Evolutionary conservation across 2,888 invertebrate species (phyloP), one percentile per base, ranked within the genome.

Genomic region (Drosophila fungiperda): DNA sequence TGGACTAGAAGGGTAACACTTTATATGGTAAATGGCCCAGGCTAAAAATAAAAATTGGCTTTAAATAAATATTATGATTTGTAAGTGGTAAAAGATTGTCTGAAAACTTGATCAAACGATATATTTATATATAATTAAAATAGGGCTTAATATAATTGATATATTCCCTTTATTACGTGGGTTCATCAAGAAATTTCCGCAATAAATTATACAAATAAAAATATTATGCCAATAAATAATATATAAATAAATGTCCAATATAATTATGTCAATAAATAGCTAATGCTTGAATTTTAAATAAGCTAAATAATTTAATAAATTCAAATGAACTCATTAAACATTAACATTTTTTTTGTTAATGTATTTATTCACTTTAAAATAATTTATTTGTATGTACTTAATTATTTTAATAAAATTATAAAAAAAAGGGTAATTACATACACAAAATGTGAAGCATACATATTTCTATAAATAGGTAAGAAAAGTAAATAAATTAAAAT

Each of bases 1-100:
- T 77, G 55, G 58, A 40, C 20, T 9, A 50, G 42, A 26, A 50
- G 33, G n/a, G 15, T 4, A 35, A 7, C 50, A 58, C 66, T 62
- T 66, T 59, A 48, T 68, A 33, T 49, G 48, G 40, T n/a, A 20
- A 62, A 62, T 54, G 45, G 23, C n/a, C 23, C 26, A 15, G 7
- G 6, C 42, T 29, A 54, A 53, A 45, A 40, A 35, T 36, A 54
- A 54, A 45, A 45, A 45, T 45, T 4, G 2, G 15, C 45, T 45
- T 23, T 8, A 15, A 45, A 45, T 45, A 45, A 45, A 45, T 45
- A 45, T 45, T 45, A 15, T 45, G 23, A 45, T 45, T 23, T 45
- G 45, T 15, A 45, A 45, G 45, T 45, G 45, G 8, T 8, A 4
- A 15, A 2, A 45, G 7, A 45, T 49, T 26, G 49, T 5, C 5